A percentile compares a stretch with the other conserved stretches of the same genome.
Conservation (phyloP, 1,140 invertebrate genomes). For the Chelonus insularis region DNA sequence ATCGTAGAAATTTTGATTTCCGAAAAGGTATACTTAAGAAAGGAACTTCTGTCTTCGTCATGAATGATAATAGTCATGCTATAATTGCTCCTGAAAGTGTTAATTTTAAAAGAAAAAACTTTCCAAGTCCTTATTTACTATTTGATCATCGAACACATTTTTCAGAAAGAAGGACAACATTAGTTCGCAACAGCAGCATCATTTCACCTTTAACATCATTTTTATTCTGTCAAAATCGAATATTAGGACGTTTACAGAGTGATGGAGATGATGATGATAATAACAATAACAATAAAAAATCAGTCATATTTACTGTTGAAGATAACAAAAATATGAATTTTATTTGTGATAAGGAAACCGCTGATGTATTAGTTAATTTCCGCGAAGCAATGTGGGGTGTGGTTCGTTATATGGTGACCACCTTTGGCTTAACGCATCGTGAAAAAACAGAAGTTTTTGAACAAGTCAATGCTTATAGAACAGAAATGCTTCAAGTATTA, state of each 20-base stretch:
- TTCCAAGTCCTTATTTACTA: conserved; percentile 49
- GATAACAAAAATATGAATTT: conserved; percentile 48
- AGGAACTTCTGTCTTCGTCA: conserved; percentile 45
- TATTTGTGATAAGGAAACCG: conserved; percentile 51
- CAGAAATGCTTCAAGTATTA: conserved; percentile 35
- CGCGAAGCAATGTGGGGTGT: conserved; percentile 60
- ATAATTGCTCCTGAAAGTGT: conserved; percentile 62
- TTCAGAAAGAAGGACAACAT: conserved; percentile 49
- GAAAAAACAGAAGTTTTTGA: neutral
- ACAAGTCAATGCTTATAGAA: conserved; percentile 34
- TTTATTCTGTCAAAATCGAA: conserved; percentile 53
- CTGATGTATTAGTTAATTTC: conserved; percentile 53
- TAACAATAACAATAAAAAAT: conserved; percentile 28
- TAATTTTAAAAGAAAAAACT: conserved; percentile 58
- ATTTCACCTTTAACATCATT: conserved; percentile 61
- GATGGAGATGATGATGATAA: neutral
- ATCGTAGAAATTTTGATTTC: conserved; percentile 49
- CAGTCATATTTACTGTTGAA: conserved; percentile 46
- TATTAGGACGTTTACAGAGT: conserved; percentile 28
- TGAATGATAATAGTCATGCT: conserved; percentile 54
- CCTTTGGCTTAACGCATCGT: conserved; percentile 36
- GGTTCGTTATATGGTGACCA: conserved; percentile 60
- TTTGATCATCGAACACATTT: conserved; percentile 58
- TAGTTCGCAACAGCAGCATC: conserved; percentile 60
- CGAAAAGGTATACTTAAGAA: conserved; percentile 58